These are phyloP conservation scores for Kryphioiulus occultus DNA, from an alignment of 2,888 invertebrate species.

Conservation along the genomic window DNA sequence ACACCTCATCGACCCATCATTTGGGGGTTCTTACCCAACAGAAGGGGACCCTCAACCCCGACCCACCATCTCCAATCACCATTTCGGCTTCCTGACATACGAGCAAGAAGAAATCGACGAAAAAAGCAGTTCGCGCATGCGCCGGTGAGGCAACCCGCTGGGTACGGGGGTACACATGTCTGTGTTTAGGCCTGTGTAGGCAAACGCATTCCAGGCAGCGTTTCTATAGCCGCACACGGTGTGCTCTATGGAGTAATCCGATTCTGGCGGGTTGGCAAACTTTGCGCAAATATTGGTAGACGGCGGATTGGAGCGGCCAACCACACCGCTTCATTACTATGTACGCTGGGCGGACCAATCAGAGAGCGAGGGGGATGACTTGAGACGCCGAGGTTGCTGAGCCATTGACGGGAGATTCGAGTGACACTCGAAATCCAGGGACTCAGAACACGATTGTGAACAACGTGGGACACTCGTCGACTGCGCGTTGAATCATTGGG, in stretches of 20 bases:
- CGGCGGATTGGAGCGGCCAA: conserved; percentile 44
- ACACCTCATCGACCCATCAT: too few relatives aligned
- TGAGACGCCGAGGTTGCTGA: background rate
- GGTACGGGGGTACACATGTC: too few relatives aligned
- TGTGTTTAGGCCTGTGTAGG: background rate
- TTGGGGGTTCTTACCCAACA: too few relatives aligned
- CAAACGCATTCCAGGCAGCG: background rate
- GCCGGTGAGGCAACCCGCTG: too few relatives aligned
- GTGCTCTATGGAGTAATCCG: conserved; percentile 39
- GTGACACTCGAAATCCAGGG: background rate
- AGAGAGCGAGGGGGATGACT: background rate
- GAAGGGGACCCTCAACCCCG: too few relatives aligned
- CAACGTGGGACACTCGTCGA: background rate
- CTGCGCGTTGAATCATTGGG: background rate
- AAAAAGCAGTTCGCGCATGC: too few relatives aligned
- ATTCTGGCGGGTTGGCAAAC: conserved; percentile 48
- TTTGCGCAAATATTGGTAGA: conserved; percentile 52
- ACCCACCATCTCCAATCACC: too few relatives aligned
- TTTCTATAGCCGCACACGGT: background rate
- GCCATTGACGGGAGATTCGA: background rate
- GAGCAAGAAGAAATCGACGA: too few relatives aligned
- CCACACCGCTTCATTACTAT: conserved; percentile 47
- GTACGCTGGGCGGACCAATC: conserved; percentile 40
- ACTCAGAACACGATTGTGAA: background rate
- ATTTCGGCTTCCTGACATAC: too few relatives aligned